Evolutionary conservation across 1,140 invertebrate genomes (phyloP), one percentile per base, ranked within the genome.

Genomic region (Leptopilina clavipes): DNA sequence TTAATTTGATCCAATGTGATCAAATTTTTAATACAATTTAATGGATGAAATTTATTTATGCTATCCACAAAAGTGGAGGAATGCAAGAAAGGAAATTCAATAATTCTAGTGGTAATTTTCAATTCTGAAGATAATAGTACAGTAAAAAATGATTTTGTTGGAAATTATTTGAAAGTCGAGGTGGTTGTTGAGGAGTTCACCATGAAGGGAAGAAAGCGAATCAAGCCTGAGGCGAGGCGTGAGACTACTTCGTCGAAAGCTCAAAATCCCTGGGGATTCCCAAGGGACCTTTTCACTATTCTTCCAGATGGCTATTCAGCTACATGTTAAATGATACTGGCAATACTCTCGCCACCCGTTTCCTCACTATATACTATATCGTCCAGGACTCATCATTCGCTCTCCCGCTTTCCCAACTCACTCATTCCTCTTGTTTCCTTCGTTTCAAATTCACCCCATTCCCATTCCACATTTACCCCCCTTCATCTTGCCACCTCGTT

Each of bases 261-360:
- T 31, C 25, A 22, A 65, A 65, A 65, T 65, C 59, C 59, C 59
- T 65, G 59, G 59, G 59, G 59, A 65, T 65, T 65, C 59, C 59
- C 22, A 31, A 65, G 59, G 59, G 59, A 65, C 59, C 59, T 65
- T 65, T 65, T 65, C 59, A 65, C 79, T 73, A 86, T 85, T 86
- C 81, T 85, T 82, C 70, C 70, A 77, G 78, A 83, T 82, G 77
- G 81, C 82, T 81, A 86, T 86, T 86, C 83, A 86, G 78, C 75
- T 77, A 84, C 81, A 84, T 83, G 82, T 85, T 86, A 85, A 84
- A 85, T 83, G 78, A 79, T 79, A 75, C 72, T 73, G 75, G 70
- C 44, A 71, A 70, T 45, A 74, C 75, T 9, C 54, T 0, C 48
- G 17, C 17, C 25, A 14, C 48, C 22, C 19, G 8, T 40, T 40